Evolutionary conservation across 2,888 invertebrate genomes (phyloP).

Genomic region (Eupithecia insigniata): DNA sequence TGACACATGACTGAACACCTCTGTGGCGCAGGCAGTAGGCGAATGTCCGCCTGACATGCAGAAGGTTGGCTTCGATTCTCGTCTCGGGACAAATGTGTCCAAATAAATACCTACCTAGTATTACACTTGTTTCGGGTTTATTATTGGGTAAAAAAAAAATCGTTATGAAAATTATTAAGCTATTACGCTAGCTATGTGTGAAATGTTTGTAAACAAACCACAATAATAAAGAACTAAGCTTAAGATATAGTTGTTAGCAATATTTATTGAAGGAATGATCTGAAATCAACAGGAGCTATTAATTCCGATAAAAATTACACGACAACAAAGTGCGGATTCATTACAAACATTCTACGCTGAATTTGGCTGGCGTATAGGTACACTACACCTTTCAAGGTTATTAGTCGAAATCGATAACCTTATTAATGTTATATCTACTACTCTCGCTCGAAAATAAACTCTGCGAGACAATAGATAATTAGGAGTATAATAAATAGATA

Average conservation of each 20-base stretch:
- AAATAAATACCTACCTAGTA: background rate
- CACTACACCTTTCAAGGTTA: background rate
- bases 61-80: background rate
- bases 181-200: too few relatives aligned
- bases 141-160: background rate
- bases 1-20: background rate
- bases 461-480: background rate
- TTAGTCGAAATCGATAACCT: background rate
- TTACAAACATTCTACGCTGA: too few relatives aligned
- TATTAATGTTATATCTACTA: background rate
- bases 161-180: background rate
- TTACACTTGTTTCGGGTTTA: too few relatives aligned
- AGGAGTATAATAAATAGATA: background rate
- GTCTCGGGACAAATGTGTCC: background rate
- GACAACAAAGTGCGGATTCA: too few relatives aligned
- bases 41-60: background rate
- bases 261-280: too few relatives aligned
- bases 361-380: too few relatives aligned
- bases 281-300: too few relatives aligned
- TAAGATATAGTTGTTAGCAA: too few relatives aligned
- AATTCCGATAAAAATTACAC: too few relatives aligned
- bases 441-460: background rate
- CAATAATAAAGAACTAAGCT: too few relatives aligned
- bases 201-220: too few relatives aligned
- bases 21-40: background rate